These are phyloP conservation scores for Leptinotarsa haldemani DNA, from an alignment of 2,888 invertebrate genomes.

Conservation along the genomic window DNA sequence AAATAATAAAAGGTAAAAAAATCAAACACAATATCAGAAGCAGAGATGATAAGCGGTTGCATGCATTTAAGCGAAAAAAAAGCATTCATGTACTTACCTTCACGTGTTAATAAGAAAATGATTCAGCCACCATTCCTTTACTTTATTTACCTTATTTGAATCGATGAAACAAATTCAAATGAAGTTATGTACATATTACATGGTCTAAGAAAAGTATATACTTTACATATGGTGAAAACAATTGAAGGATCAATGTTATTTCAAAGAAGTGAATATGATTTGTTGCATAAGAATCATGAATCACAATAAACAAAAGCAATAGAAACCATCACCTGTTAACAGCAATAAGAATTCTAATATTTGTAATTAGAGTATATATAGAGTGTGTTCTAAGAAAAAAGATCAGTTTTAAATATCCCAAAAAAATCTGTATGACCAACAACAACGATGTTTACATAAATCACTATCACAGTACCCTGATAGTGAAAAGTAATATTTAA, in stretches of 20 bases:
- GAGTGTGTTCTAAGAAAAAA: constrained; percentile 5
- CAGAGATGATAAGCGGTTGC: neutral
- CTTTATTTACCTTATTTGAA: neutral
- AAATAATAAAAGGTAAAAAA: too few species aligned
- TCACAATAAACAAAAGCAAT: constrained; percentile 46
- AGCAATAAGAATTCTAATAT: constrained; percentile 6
- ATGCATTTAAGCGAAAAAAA: constrained; percentile 21
- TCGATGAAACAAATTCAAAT: neutral
- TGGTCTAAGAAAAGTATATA: neutral
- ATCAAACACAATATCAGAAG: neutral
- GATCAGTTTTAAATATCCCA: neutral
- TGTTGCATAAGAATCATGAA: neutral
- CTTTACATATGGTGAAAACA: too few species aligned
- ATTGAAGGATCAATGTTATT: too few species aligned
- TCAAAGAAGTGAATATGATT: too few species aligned
- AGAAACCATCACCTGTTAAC: constrained; percentile 51
- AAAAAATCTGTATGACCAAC: neutral
- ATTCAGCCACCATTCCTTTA: neutral
- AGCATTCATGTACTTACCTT: constrained; percentile 27
- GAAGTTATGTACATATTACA: neutral
- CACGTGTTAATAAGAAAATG: constrained; percentile 26
- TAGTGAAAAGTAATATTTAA: too few species aligned
- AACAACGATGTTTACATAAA: neutral
- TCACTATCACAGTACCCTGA: too few species aligned
- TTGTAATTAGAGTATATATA: neutral